phyloP scores from a whole-genome alignment of 35 echinoderm and acorn worm genomes.

The Apostichopus parvimensis region DNA sequence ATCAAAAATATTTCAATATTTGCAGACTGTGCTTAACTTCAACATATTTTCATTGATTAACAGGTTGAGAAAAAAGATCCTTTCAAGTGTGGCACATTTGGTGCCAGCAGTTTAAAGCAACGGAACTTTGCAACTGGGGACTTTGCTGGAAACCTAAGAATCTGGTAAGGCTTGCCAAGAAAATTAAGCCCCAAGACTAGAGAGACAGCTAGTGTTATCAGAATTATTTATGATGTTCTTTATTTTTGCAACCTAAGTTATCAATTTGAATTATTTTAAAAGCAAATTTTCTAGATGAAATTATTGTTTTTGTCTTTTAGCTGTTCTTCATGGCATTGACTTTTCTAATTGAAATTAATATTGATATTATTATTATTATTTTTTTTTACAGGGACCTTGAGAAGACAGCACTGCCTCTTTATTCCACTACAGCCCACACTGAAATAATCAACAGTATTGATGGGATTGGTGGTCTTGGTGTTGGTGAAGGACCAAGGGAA shows the following conservation, averaged over 20 bases:
- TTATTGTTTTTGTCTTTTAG: neutral
- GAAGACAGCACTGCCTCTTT: constrained; percentile 68
- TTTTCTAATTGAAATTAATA: neutral
- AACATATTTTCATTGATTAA: neutral
- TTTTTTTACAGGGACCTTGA: constrained; percentile 76
- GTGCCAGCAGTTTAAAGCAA: constrained; percentile 81
- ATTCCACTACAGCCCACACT: constrained; percentile 74
- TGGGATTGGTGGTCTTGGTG: constrained; percentile 89
- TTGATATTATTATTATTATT: too few relatives aligned
- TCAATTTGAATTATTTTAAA: too few relatives aligned
- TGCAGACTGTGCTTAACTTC: too few relatives aligned
- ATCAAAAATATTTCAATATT: too few relatives aligned
- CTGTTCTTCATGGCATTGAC: neutral
- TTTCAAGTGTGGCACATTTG: constrained; percentile 98
- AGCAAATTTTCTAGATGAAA: too few relatives aligned
- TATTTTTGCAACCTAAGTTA: too few relatives aligned
- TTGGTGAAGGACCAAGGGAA: constrained; percentile 96
- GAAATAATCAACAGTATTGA: constrained; percentile 99
- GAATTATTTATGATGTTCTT: too few relatives aligned
- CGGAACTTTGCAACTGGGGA: constrained; percentile 88
- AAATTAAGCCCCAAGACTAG: too few relatives aligned
- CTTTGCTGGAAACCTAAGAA: constrained; percentile 82
- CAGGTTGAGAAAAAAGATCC: constrained; percentile 86
- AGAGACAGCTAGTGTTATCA: too few relatives aligned
- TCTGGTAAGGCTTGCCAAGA: constrained; percentile 65